Evolutionary conservation across 2,888 invertebrate species (phyloP), one percentile per base, ranked within the genome.

Genomic region (Epinotia bilunana): DNA sequence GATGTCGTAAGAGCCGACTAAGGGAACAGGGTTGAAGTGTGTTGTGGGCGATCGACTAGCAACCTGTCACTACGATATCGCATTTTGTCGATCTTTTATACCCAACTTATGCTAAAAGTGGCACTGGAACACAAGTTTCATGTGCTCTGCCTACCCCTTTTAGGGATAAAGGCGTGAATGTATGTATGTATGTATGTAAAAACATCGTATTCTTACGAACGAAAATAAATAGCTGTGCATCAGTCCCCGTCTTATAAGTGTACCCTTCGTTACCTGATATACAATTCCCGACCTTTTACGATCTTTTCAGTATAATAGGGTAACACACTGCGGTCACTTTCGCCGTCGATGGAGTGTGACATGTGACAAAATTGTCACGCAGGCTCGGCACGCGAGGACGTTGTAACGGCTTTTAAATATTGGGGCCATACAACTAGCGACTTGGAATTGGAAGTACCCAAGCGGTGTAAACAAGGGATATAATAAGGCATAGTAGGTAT

Each of bases 391-490:
- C 70, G 74, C 74, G 74, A 70, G 16, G 16, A 58, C 60, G 64
- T 71, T 70, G 63, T 70, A 57, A 74, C 62, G 33, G 64, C 63
- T 74, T 74, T 74, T 71, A 74, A 71, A 74, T 53, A 64, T 60
- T 0, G 18, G 33, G 70, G 74, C 60, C 64, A 53, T 12, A 12
- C 23, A 71, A 71, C 28, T 13, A 13, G 74, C 58, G 69, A 43
- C 53, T 53, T 46, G 4, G 6, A 33, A 33, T 28, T 28, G 28
- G 3, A 2, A 3, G 6, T 33, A 6, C 6, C 33, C 33, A 33
- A 20, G n/a, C n/a, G n/a, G n/a, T n/a, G n/a, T n/a, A n/a, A n/a
- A n/a, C n/a, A n/a, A n/a, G n/a, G n/a, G n/a, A n/a, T n/a, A n/a
- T n/a, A n/a, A n/a, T 23, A 23, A 2, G 23, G 23, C 23, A 23